Evolutionary conservation across 2,888 invertebrate species (phyloP), one percentile per base, ranked within the genome.

Genomic region (Shargacucullia verbasci): DNA sequence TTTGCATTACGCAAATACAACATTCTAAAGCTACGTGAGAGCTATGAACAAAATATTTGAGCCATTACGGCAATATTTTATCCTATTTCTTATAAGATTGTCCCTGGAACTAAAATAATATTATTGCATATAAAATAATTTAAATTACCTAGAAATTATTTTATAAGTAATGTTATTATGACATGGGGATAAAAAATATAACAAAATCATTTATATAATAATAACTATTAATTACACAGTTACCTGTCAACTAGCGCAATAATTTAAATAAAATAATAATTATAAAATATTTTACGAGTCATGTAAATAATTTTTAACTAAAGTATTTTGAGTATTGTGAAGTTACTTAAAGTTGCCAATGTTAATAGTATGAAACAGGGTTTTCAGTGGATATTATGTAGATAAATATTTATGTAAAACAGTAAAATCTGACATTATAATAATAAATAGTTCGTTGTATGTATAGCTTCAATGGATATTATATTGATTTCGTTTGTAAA

Each of bases 341-440:
- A 62, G 71, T 81, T 79, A 79, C 78, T 82, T 79, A 82, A 78
- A 72, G 79, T 85, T 86, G 83, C 84, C 83, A 87, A 85, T 80
- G 37, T 73, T 73, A 70, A 70, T 70, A 71, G 59, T 76, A 76
- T 76, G 73, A 76, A 63, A 84, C 86, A 87, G 84, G 84, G 86
- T 84, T 71, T 78, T 63, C 70, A 64, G 65, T 76, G 70, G 59
- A 68, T 71, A 66, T 52, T 68, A 38, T 68, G 57, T 66, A 64
- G 46, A 64, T 57, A 62, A 69, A 39, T 62, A 70, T 59, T 60
- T 70, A 60, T 57, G 41, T 64, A 37, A 57, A 50, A 54, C 58
- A 69, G 27, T 58, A 52, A 60, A n/a, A 50, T 50, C 43, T 48
- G 59, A 70, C 40, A 63, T 55, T 38, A 57, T 50, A 47, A 39